Base-by-base conservation (phyloP, 2,888 invertebrate species). In the Hetaerina titia region DNA sequence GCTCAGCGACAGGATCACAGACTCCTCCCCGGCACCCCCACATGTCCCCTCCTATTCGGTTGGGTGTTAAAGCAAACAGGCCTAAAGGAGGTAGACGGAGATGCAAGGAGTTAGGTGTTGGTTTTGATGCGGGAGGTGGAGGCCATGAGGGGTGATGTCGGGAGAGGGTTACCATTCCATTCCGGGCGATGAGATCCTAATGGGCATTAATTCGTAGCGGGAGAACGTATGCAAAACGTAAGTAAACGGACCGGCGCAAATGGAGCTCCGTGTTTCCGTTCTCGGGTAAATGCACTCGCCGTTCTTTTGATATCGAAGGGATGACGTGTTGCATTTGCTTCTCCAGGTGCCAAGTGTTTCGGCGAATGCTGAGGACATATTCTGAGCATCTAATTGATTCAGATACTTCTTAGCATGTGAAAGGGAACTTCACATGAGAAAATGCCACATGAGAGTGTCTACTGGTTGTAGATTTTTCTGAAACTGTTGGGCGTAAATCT, bases 121-220 rank as follows among this genome's bases (percentile, higher is more conserved):
- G 81, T 81, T 81, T 81, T 81, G 81, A 81, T 25, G 31, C 81
- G 81, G 25, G 81, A 31, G 81, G 81, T 31, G 81, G 81, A n/a
- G 25, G 25, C 13, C 5, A 11, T 0, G 31, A 11, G 13, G 81
- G 81, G 81, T 5, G 11, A 8, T 8, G 74, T 13, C 9, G 81
- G 25, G 8, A 31, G 81, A 31, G 31, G 81, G 81, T 81, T 81
- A 25, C 81, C 25, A 81, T 81, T 81, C 81, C 81, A 81, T 81
- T 81, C 81, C 81, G 31, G 81, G 81, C 25, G 81, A 81, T 81
- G 81, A 31, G 81, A 81, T 81, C 81, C 81, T 81, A 81, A 81
- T 81, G 81, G 81, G 81, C 25, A 81, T 81, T 81, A 81, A 81
- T 81, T 81, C 81, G 81, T 81, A 31, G 81, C 31, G 25, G 81